Percentiles rank a stretch among this genome's conserved stretches.
phyloP scores from a whole-genome alignment of 2,797 vertebrate genomes.

The Coranthus polyacanthus region DNA sequence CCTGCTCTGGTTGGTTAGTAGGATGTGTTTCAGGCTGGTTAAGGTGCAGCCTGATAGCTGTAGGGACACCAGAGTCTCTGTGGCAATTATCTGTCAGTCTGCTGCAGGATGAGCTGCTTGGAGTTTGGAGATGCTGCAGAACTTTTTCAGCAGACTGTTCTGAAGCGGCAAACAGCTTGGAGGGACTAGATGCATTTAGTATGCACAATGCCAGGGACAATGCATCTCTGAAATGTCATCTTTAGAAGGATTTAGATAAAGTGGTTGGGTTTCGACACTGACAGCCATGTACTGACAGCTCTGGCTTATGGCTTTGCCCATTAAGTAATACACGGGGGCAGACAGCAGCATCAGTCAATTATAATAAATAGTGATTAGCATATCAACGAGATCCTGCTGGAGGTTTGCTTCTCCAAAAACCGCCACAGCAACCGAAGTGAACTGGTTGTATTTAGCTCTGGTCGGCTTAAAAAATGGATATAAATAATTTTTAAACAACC shows the following conservation, averaged over 20 bases:
- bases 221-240: constrained; percentile 26
- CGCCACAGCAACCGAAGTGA: not conserved
- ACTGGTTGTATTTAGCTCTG: not conserved
- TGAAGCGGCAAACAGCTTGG: constrained; percentile 17
- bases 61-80: constrained; percentile 62
- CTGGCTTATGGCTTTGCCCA: not conserved
- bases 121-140: constrained; percentile 32
- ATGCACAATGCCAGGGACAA: constrained; percentile 17
- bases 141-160: constrained; percentile 23
- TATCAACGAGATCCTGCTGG: constrained; percentile 8
- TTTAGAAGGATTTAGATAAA: constrained; percentile 27
- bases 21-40: constrained; percentile 34
- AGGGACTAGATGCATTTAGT: constrained; percentile 16
- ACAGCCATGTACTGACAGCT: constrained; percentile 2
- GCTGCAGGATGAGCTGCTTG: constrained; percentile 43
- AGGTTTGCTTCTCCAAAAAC: constrained; percentile 7
- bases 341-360: constrained; percentile 23
- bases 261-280: not conserved
- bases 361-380: constrained; percentile 29
- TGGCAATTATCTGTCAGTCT: constrained; percentile 72
- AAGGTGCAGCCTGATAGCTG: constrained; percentile 65
- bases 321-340: constrained; percentile 2
- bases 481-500: too few relatives aligned
- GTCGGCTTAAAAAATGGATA: not conserved
- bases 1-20: constrained; percentile 33